Percentiles rank a stretch among this genome's conserved stretches.
These are phyloP conservation scores for Sebastolobus altivelis DNA, from an alignment of 2,797 vertebrate species.

Conservation along the genomic window DNA sequence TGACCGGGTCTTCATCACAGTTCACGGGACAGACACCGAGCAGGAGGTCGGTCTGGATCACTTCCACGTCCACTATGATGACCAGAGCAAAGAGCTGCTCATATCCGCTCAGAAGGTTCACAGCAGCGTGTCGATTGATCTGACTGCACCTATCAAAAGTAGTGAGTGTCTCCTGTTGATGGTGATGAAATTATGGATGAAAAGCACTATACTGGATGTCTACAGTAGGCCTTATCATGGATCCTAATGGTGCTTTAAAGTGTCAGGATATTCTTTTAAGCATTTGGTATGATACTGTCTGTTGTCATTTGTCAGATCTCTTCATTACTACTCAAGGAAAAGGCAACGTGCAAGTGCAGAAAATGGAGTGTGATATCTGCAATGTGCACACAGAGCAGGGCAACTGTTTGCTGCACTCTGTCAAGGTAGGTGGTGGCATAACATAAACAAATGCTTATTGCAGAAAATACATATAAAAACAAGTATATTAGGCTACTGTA, in stretches of 20 bases:
- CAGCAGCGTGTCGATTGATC: slow-evolving; percentile 81
- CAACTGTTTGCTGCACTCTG: slow-evolving; percentile 88
- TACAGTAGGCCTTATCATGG: too few relatives aligned
- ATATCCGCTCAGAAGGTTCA: slow-evolving; percentile 75
- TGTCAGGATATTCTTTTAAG: background rate
- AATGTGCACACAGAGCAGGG: slow-evolving; percentile 90
- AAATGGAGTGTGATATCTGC: slow-evolving; percentile 93
- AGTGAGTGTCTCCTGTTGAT: slow-evolving; percentile 80
- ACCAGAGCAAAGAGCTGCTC: slow-evolving; percentile 79
- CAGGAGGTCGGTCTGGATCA: slow-evolving; percentile 63
- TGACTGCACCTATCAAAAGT: slow-evolving; percentile 88
- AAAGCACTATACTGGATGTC: background rate
- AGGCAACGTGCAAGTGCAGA: slow-evolving; percentile 89
- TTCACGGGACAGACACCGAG: slow-evolving; percentile 69
- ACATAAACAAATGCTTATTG: background rate
- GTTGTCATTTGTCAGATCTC: slow-evolving; percentile 85
- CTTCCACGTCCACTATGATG: slow-evolving; percentile 86
- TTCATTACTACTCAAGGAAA: slow-evolving; percentile 88
- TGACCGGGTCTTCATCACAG: slow-evolving; percentile 86
- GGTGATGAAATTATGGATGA: too few relatives aligned
- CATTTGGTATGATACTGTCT: too few relatives aligned
- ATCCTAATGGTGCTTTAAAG: background rate
- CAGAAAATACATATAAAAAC: background rate
- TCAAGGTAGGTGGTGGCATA: slow-evolving; percentile 86
- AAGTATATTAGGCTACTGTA: background rate